phyloP scores from a whole-genome alignment of 2,113 vertebrate genomes.

The Saguinus imperator region DNA sequence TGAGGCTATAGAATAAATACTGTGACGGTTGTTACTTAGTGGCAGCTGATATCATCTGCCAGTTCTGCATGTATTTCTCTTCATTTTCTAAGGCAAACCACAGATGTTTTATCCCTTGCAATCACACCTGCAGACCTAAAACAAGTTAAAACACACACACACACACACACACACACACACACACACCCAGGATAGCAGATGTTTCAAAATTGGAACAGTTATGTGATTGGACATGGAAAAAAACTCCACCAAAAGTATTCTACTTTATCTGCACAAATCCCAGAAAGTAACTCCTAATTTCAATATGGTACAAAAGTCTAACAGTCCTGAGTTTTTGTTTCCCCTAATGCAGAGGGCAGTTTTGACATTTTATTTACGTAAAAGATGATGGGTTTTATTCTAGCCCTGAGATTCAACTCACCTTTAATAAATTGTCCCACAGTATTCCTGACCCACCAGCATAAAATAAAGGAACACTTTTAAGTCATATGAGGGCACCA shows the following conservation, averaged over 20 bases:
- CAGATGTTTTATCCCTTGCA: slow-evolving; percentile 78
- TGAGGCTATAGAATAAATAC: slow-evolving; percentile 69
- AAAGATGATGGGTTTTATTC: slow-evolving; percentile 54
- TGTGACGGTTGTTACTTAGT: slow-evolving; percentile 63
- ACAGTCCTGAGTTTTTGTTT: neutral
- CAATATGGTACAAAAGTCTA: neutral
- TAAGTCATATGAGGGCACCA: slow-evolving; percentile 44
- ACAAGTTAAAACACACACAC: slow-evolving; percentile 56
- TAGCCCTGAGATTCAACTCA: slow-evolving; percentile 51
- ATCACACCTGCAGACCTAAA: slow-evolving; percentile 83
- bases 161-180: slow-evolving; percentile 34
- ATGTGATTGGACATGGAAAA: slow-evolving; percentile 56
- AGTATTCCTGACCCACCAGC: neutral
- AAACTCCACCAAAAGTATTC: neutral
- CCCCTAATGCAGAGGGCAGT: neutral
- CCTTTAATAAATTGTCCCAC: slow-evolving; percentile 58
- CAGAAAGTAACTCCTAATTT: slow-evolving; percentile 48
- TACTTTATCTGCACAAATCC: slow-evolving; percentile 55
- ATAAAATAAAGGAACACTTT: slow-evolving; percentile 66
- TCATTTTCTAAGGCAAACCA: slow-evolving; percentile 73
- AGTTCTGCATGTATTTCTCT: slow-evolving; percentile 69
- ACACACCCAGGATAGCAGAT: slow-evolving; percentile 66
- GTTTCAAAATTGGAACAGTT: slow-evolving; percentile 74
- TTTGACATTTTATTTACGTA: slow-evolving; percentile 49
- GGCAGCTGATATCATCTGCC: slow-evolving; percentile 78